Percentiles rank a stretch among this genome's conserved stretches.
Evolutionary conservation across 2,113 vertebrate species (phyloP).

Genomic region (Solenodon paradoxus): DNA sequence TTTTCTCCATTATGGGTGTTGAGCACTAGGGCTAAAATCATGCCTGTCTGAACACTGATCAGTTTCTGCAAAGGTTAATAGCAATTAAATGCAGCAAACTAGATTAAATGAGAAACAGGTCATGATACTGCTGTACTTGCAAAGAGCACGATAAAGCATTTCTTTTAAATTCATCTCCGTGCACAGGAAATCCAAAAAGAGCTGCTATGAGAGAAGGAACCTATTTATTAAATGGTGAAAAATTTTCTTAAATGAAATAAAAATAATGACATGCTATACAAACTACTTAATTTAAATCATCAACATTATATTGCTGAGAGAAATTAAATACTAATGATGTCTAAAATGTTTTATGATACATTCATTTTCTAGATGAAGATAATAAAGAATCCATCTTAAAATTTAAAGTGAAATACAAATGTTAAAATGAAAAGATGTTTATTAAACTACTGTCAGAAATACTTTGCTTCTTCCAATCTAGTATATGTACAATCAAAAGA

Average conservation of each 20-base stretch:
- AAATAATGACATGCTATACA: slow-evolving; percentile 50
- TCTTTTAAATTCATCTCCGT: slow-evolving; percentile 77
- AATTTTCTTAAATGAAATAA: slow-evolving; percentile 52
- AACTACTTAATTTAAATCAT: slow-evolving; percentile 32
- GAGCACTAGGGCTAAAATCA: slow-evolving; percentile 87
- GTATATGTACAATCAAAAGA: neutral
- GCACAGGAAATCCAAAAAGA: slow-evolving; percentile 37
- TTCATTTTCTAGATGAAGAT: neutral
- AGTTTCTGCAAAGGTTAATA: slow-evolving; percentile 92
- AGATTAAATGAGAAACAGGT: slow-evolving; percentile 89
- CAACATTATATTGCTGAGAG: slow-evolving; percentile 35
- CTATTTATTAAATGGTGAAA: slow-evolving; percentile 58
- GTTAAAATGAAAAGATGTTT: neutral
- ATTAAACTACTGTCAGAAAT: neutral
- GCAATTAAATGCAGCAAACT: slow-evolving; percentile 92
- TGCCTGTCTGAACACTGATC: slow-evolving; percentile 90
- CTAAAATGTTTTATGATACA: neutral
- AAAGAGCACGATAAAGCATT: slow-evolving; percentile 85
- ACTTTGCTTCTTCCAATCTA: neutral
- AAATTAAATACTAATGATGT: neutral
- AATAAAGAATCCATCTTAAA: neutral
- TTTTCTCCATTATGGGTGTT: slow-evolving; percentile 86
- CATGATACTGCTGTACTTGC: slow-evolving; percentile 86
- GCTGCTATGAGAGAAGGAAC: slow-evolving; percentile 15
- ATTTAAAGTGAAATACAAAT: neutral